These are phyloP conservation scores for Dugesia japonica DNA, from an alignment of 2,888 invertebrate species.

Conservation along the genomic window DNA sequence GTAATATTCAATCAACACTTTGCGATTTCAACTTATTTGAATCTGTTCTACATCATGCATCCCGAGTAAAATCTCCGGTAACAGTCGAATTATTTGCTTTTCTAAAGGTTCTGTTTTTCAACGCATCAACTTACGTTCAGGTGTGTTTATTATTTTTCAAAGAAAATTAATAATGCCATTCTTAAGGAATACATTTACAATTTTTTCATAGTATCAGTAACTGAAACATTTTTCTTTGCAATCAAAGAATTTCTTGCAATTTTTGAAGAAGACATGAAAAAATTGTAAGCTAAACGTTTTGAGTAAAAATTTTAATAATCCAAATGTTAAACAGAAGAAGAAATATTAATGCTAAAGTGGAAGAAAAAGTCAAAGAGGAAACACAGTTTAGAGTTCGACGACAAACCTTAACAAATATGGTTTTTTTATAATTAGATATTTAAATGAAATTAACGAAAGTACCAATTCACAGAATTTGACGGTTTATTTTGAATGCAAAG, in stretches of 20 bases:
- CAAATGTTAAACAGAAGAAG: too few species aligned
- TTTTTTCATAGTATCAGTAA: not conserved
- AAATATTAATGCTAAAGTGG: not conserved
- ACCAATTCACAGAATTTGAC: not conserved
- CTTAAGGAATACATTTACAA: slow-evolving; percentile 21
- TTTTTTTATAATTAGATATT: not conserved
- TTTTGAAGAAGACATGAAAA: slow-evolving; percentile 22
- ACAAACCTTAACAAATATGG: not conserved
- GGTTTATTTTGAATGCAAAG: not conserved
- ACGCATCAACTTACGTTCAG: not conserved
- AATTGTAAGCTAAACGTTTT: too few species aligned
- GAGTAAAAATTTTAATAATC: too few species aligned
- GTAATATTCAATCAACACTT: slow-evolving; percentile 13
- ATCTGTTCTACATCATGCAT: slow-evolving; percentile 9
- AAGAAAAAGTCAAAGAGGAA: slow-evolving; percentile 11
- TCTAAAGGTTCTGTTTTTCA: not conserved
- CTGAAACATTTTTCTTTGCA: slow-evolving; percentile 27
- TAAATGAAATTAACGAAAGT: not conserved
- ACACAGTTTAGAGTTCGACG: not conserved
- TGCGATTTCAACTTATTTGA: not conserved
- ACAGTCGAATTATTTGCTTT: not conserved
- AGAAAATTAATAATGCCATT: too few species aligned
- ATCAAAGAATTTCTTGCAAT: slow-evolving; percentile 21
- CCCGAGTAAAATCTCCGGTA: not conserved
- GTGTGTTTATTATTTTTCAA: too few species aligned